Base-by-base conservation (phyloP, 2,888 invertebrate genomes). In the Brenthis ino region DNA sequence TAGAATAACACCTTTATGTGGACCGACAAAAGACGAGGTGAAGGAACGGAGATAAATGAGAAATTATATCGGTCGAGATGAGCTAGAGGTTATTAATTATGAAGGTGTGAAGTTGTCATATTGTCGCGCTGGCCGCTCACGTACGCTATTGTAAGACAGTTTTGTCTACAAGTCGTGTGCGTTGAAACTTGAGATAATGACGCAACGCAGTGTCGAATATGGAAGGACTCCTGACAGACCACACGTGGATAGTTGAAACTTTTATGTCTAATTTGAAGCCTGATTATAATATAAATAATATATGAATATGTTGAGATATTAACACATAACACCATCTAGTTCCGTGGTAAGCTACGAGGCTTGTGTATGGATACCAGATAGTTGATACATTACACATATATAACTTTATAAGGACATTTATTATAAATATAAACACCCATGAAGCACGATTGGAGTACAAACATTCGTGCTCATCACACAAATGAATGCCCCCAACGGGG, bases 11-110 rank as follows among this genome's bases (percentile, higher is more conserved):
- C 87, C 87, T 90, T 89, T 89, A 87, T 87, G 82, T 77, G 74
- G 74, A 70, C 84, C 85, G 85, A 92, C 92, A 93, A 91, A 86
- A 87, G 88, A 70, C 77, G 79, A 87, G 91, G 90, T 91, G 84
- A 90, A 91, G 86, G 88, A 91, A 88, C 92, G 88, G 68, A 89
- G 91, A 91, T 92, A 91, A 91, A 92, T 91, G 90, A 75, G 86
- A 90, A 90, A 92, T 92, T 89, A 91, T 92, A 93, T 92, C 88
- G 87, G 87, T 84, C 79, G 83, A 87, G 89, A 92, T 91, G 89
- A 89, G 85, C 85, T 87, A 85, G 37, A 43, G 88, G 92, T 89
- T 91, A 93, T 93, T 93, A 93, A 92, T 92, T 92, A 92, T 90
- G 87, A 86, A 89, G 89, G 83, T 88, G 92, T 91, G 87, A 86